Base-by-base conservation (phyloP, 2,888 invertebrate genomes). In the Amaurobius ferox region DNA sequence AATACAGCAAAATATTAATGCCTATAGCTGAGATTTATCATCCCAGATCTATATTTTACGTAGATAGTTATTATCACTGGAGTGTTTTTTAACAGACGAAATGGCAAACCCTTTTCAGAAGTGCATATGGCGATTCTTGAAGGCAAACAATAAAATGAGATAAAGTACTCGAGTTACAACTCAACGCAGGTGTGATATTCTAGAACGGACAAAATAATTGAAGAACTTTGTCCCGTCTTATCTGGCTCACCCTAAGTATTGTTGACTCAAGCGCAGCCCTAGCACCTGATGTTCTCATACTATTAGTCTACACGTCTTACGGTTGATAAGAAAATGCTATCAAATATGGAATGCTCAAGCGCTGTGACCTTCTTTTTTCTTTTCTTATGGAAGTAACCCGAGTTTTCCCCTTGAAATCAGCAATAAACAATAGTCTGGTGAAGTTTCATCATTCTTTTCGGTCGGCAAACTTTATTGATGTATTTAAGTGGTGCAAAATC, bases 251-350 rank as follows among this genome's bases (percentile, higher is more conserved):
- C 79, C 64, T 32, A 30, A 73, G 39, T 55, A 74, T 81, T 81
- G 80, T 81, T 81, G 66, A 70, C 74, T 74, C 40, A 81, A 81
- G 80, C 61, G 40, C 61, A 70, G 70, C 32, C 72, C 40, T 40
- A 74, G 80, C 74, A 81, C 68, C 74, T 68, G 74, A 81, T 81
- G 80, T 81, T 81, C 80, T 74, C 80, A 81, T 80, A 80, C 39
- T 44, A 28, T 81, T 81, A 73, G 64, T 30, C 23, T 48, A 61
- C 79, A 71, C 48, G 67, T 55, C 67, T 61, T 67, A 7, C 40
- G 23, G 35, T n/a, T 67, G 80, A 81, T 81, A 81, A 81, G 73
- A 40, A 23, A 55, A 6, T 11, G 55, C 7, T 55, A 55, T 55
- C 55, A 55, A 55, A 55, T 55, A 23, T 55, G 55, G 23, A 23